A percentile compares a stretch with the other conserved stretches of the same genome.
Evolutionary conservation across 2,113 vertebrate genomes (phyloP).

Genomic region (Periophthalmus modestus): DNA sequence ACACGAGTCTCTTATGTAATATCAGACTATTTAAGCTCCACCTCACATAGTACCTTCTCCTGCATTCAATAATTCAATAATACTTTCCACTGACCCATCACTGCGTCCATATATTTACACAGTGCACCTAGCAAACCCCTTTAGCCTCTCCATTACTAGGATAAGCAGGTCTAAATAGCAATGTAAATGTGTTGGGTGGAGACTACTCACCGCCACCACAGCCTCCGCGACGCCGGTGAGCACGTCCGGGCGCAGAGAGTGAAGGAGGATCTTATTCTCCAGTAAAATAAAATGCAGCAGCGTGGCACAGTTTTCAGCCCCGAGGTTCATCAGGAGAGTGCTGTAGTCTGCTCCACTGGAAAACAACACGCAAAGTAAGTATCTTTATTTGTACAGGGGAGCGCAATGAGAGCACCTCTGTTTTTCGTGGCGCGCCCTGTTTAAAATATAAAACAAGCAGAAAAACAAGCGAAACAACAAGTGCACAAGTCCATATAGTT

Average conservation of each 20-base stretch:
- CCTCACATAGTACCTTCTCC: neutral
- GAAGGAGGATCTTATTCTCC: slow-evolving; percentile 95
- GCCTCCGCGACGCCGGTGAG: slow-evolving; percentile 97
- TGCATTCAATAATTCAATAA: neutral
- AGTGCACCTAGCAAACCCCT: neutral
- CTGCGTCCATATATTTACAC: neutral
- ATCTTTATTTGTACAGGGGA: too few relatives aligned
- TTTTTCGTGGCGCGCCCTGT: too few relatives aligned
- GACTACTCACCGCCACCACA: slow-evolving; percentile 90
- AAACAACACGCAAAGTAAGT: too few relatives aligned
- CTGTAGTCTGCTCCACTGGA: slow-evolving; percentile 93
- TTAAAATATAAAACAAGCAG: too few relatives aligned
- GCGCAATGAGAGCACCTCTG: too few relatives aligned
- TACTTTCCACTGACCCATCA: neutral
- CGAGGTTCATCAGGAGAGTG: slow-evolving; percentile 92
- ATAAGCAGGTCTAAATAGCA: neutral
- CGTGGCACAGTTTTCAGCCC: slow-evolving; percentile 93
- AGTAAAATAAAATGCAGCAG: slow-evolving; percentile 90
- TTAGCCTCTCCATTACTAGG: neutral
- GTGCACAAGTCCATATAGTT: too few relatives aligned
- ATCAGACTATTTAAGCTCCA: neutral
- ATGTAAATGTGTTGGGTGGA: too few relatives aligned
- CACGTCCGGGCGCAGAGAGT: slow-evolving; percentile 94
- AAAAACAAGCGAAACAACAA: too few relatives aligned
- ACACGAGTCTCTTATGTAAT: too few relatives aligned